Conservation (phyloP, 2,797 vertebrate genomes). For the Clangula hyemalis region DNA sequence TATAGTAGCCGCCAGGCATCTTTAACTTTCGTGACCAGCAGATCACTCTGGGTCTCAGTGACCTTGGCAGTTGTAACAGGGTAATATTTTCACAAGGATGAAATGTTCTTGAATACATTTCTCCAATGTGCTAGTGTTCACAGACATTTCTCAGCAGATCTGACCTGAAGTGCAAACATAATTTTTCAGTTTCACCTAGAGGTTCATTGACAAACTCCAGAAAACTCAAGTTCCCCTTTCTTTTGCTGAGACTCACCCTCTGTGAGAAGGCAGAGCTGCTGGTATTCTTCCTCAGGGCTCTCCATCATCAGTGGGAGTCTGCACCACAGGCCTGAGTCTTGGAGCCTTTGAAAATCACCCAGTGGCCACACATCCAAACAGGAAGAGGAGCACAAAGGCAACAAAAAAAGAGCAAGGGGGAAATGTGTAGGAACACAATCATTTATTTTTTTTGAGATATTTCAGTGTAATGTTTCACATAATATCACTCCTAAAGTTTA, state of each 20-base stretch:
- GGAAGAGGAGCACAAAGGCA: not conserved
- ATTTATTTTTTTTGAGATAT: not conserved
- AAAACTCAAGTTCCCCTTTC: constrained; percentile 12
- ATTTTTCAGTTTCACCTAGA: constrained; percentile 49
- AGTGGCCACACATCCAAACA: not conserved
- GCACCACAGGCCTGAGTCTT: not conserved
- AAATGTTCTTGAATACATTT: constrained; percentile 36
- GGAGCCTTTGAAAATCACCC: not conserved
- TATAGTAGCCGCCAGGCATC: constrained; percentile 53
- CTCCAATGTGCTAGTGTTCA: not conserved
- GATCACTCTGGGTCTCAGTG: constrained; percentile 51
- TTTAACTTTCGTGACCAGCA: constrained; percentile 55
- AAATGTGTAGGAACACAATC: fast-evolving
- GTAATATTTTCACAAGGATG: constrained; percentile 48
- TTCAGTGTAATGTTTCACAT: not conserved
- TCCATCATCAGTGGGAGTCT: not conserved
- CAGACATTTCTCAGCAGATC: constrained; percentile 17
- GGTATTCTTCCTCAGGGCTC: not conserved
- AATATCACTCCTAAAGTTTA: not conserved
- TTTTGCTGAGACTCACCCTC: not conserved
- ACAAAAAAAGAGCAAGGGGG: not conserved
- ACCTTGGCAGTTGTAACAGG: constrained; percentile 16
- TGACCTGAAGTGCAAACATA: constrained; percentile 4
- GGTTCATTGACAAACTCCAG: constrained; percentile 61
- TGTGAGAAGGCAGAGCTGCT: not conserved